Base-by-base conservation (phyloP, 2,888 invertebrate species). In the Troides oblongomaculatus region DNA sequence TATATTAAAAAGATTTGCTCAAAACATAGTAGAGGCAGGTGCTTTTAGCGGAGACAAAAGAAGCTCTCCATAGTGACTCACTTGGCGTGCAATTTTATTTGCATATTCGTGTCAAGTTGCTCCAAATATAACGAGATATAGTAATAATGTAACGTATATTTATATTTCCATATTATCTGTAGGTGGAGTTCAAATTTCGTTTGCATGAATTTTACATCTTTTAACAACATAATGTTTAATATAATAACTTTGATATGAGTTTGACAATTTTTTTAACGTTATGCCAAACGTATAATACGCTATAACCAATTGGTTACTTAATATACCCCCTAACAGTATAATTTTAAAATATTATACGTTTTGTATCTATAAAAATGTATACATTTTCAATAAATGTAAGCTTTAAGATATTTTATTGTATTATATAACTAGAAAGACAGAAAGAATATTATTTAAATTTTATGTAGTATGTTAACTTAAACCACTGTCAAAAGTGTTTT, bases 71-170 rank as follows among this genome's bases (percentile, higher is more conserved):
- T 56, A 62, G 56, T 62, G 30, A 56, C 62, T 39, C 25, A 43
- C 67, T 67, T 62, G 56, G 62, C 30, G 8, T 56, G 62, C 56
- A 67, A 62, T 57, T 46, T 62, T 67, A 61, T 57, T 8, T 62
- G 56, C 39, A 62, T 57, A 67, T 57, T 67, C 43, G 43, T 57
- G 57, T 67, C 67, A 67, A 62, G 67, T 53, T 67, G 56, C 12
- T 18, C 57, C 43, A 62, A 62, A 62, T 39, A n/a, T 56, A 67
- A 25, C 25, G 23, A 23, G 21, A 65, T 8, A 21, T 30, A n/a
- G 21, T 17, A 23, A n/a, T 60, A 60, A 50, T 25, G 50, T 46
- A 60, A 25, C 23, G 39, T 23, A 65, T 65, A 14, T 59, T 50
- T 58, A 25, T 58, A 23, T 58, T 58, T 7, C 46, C 12, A 46